These are phyloP conservation scores for Papilio xuthus DNA, from an alignment of 1,140 invertebrate genomes.

Conservation along the genomic window DNA sequence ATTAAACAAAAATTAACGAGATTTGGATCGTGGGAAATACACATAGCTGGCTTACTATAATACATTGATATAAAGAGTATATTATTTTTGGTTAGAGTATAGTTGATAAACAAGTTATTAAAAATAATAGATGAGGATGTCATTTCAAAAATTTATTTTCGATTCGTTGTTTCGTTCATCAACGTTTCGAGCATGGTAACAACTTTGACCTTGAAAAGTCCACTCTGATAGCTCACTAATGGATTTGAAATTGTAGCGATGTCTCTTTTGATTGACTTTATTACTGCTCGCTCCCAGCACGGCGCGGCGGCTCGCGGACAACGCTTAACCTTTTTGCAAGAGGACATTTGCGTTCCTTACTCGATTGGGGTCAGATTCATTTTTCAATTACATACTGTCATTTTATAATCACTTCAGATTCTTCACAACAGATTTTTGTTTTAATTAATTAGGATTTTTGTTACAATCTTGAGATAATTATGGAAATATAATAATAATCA, in stretches of 20 bases:
- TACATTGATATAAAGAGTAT: too few relatives aligned
- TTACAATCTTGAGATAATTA: too few relatives aligned
- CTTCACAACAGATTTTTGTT: too few relatives aligned
- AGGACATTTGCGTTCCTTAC: slow-evolving; percentile 45
- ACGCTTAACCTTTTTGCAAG: slow-evolving; percentile 43
- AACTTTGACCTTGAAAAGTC: slow-evolving; percentile 55
- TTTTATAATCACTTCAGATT: slow-evolving; percentile 40
- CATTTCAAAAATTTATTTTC: background rate
- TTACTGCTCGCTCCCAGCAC: slow-evolving; percentile 39
- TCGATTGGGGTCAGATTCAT: slow-evolving; percentile 40
- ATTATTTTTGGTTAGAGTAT: background rate
- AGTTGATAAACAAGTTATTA: background rate
- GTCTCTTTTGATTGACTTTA: slow-evolving; percentile 58
- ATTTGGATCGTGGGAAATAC: too few relatives aligned
- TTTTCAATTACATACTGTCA: slow-evolving; percentile 44
- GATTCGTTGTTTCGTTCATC: slow-evolving; percentile 7
- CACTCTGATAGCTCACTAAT: slow-evolving; percentile 63
- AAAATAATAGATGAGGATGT: background rate
- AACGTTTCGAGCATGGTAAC: slow-evolving; percentile 5
- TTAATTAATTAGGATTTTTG: background rate
- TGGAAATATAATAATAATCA: too few relatives aligned
- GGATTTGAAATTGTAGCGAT: slow-evolving; percentile 68
- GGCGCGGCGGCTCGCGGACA: slow-evolving; percentile 38
- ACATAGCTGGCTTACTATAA: too few relatives aligned
- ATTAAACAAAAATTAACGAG: too few relatives aligned